Base-by-base conservation (phyloP, 2,113 vertebrate species). In the Cyprinus carpio region DNA sequence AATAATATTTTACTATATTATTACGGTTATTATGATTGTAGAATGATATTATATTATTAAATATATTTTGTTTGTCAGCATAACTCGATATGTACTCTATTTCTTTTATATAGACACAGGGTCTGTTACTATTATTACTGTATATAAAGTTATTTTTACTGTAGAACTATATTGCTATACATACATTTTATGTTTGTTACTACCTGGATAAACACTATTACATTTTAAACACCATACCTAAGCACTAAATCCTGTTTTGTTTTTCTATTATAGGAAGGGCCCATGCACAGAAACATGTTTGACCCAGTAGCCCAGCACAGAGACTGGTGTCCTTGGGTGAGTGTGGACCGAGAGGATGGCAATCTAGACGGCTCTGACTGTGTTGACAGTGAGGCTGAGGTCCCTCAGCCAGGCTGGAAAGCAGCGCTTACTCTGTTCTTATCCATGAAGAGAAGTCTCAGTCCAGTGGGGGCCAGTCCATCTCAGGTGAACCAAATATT, bases 261-360 rank as follows among this genome's bases (percentile, higher is more conserved):
- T 51, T 84, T 51, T 84, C 51, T 25, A 2, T 88, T 87, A 83
- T 91, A 98, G 98, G 97, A 97, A 79, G 78, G 88, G 1, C 86
- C 90, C 1, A 87, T 95, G 75, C 58, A 89, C 49, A 95, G 93
- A 90, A 95, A 91, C 64, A 92, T 94, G 65, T 98, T 99, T 49
- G 95, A 98, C 81, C 98, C 98, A 8, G 87, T 95, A 6, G 93
- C 93, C n/a, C 98, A 99, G 91, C 98, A 99, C 88, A 95, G 97
- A 1, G 96, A 97, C 87, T 99, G 98, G 98, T 99, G 98, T 88
- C 97, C 98, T 9, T 99, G 98, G 98, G 92, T 99, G 75, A 94
- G 91, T 0, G 4, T 83, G 0, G 91, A 90, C 4, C 91, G 92
- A 46, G 92, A 90, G 79, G 88, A 89, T 37, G 78, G 87, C 1